Conservation (phyloP, 2,888 invertebrate species). For the Octonoba sinensis region DNA sequence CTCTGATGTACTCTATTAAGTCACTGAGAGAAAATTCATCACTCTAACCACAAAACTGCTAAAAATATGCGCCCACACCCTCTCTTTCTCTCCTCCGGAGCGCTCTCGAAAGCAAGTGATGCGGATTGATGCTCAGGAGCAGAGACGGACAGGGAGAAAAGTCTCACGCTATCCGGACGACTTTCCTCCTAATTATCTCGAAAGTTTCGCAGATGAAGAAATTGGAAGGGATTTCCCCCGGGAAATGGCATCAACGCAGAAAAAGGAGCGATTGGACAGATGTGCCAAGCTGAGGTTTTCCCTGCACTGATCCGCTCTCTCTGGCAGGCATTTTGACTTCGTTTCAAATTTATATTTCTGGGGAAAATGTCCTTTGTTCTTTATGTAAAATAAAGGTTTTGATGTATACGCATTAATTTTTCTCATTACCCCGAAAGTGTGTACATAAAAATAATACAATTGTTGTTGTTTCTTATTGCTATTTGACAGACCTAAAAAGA, state of each 20-base stretch:
- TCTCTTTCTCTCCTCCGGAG: neutral
- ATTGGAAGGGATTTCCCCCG: neutral
- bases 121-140: neutral
- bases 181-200: slow-evolving; percentile 11
- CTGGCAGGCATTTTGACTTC: neutral
- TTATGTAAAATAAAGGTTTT: too few relatives aligned
- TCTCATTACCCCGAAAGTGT: too few relatives aligned
- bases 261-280: neutral
- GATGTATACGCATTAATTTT: too few relatives aligned
- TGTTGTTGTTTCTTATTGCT: too few relatives aligned
- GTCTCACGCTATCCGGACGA: slow-evolving; percentile 11
- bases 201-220: slow-evolving; percentile 9
- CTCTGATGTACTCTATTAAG: too few relatives aligned
- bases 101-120: neutral
- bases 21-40: too few relatives aligned
- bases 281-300: slow-evolving; percentile 8
- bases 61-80: slow-evolving; percentile 1
- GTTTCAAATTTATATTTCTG: neutral
- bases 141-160: slow-evolving; percentile 3
- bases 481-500: too few relatives aligned
- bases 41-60: neutral
- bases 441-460: too few relatives aligned
- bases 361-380: neutral
- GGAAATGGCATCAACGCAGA: slow-evolving; percentile 10
- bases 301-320: neutral